Conservation (phyloP, 2,113 vertebrate species). For the Saguinus imperator region DNA sequence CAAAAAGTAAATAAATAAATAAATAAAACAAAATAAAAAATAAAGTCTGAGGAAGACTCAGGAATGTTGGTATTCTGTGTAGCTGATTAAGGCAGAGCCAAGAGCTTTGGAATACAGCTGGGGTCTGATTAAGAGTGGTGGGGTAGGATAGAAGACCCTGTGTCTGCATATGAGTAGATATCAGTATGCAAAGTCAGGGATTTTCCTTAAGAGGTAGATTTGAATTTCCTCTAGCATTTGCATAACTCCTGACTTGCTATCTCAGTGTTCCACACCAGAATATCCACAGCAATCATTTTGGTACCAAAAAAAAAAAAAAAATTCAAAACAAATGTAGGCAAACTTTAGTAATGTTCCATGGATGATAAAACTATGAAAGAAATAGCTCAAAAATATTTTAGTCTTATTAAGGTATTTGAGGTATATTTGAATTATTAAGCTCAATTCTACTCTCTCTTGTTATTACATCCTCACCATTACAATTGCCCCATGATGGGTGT, state of each 20-base stretch:
- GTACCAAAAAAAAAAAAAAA: background rate
- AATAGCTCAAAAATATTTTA: background rate
- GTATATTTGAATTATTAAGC: background rate
- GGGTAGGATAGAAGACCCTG: background rate
- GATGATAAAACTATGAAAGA: background rate
- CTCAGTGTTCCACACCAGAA: background rate
- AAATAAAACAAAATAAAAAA: no score
- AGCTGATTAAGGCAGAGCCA: background rate
- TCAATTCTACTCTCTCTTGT: background rate
- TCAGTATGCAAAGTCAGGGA: background rate
- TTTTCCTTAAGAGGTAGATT: background rate
- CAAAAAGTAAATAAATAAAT: no score
- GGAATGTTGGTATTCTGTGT: background rate
- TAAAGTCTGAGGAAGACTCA: background rate
- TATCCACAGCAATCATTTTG: background rate
- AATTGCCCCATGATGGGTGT: background rate
- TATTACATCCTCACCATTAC: background rate
- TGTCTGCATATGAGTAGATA: background rate
- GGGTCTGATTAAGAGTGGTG: background rate
- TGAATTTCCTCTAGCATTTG: background rate
- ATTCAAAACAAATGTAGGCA: background rate
- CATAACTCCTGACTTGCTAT: background rate
- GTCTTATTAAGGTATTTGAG: background rate
- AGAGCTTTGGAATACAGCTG: background rate
- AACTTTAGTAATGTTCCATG: background rate